Percentiles rank a stretch among this genome's conserved stretches.
These are phyloP conservation scores for Cantharis rufa DNA, from an alignment of 2,888 invertebrate genomes.

Conservation along the genomic window DNA sequence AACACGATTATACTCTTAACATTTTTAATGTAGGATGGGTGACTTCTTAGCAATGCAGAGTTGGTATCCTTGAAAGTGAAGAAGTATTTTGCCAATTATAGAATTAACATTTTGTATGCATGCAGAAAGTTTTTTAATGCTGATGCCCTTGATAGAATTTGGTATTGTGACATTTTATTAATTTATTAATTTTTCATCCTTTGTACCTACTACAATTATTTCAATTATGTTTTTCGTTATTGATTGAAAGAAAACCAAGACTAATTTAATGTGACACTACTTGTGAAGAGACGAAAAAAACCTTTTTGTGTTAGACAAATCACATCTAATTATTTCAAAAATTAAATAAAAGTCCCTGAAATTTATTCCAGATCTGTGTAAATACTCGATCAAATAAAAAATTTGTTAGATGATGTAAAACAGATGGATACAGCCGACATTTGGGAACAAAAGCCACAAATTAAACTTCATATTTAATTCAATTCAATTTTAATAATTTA, in stretches of 20 bases:
- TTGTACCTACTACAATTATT: not conserved
- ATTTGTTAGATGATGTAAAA: not conserved
- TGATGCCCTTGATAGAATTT: slow-evolving; percentile 9
- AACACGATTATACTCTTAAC: slow-evolving; percentile 4
- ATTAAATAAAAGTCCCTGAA: too few species aligned
- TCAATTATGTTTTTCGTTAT: not conserved
- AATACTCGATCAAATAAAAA: not conserved
- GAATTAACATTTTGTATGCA: slow-evolving; percentile 13
- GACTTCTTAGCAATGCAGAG: slow-evolving; percentile 21
- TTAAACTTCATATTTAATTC: not conserved
- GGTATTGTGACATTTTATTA: not conserved
- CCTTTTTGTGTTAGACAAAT: too few species aligned
- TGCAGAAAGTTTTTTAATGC: slow-evolving; percentile 16
- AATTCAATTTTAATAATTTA: not conserved
- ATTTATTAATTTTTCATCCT: not conserved
- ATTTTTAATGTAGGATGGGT: slow-evolving; percentile 10
- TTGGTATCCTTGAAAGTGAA: slow-evolving; percentile 30
- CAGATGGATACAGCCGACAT: not conserved
- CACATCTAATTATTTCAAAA: too few species aligned
- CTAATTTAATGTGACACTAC: too few species aligned
- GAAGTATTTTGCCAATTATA: slow-evolving; percentile 17
- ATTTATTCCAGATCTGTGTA: not conserved
- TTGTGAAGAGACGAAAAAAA: too few species aligned
- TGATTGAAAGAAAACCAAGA: too few species aligned
- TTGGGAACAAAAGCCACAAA: not conserved